Evolutionary conservation across 1,140 invertebrate species (phyloP).

Genomic region (Halesus radiatus): DNA sequence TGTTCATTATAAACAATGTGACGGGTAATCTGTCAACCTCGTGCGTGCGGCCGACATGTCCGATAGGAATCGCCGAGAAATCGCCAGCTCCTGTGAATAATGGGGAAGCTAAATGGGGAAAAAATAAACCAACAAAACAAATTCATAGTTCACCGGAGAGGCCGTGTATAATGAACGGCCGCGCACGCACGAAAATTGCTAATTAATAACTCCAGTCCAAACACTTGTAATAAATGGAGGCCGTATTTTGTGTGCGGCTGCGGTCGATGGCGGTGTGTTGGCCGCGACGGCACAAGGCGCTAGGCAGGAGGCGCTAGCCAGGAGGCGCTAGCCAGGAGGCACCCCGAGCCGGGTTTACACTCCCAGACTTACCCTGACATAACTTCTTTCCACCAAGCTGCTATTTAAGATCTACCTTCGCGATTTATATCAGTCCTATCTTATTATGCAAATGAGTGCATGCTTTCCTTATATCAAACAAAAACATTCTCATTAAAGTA

Average conservation of each 20-base stretch:
- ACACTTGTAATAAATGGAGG: slow-evolving; percentile 56
- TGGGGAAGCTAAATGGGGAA: slow-evolving; percentile 37
- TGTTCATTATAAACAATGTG: slow-evolving; percentile 57
- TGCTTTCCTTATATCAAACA: no score
- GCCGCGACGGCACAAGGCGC: background rate
- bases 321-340: background rate
- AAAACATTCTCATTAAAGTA: no score
- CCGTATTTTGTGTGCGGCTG: slow-evolving; percentile 33
- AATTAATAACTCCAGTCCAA: slow-evolving; percentile 59
- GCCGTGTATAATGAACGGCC: slow-evolving; percentile 55
- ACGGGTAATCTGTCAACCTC: slow-evolving; percentile 51
- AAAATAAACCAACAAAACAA: slow-evolving; percentile 57
- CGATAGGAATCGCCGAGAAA: slow-evolving; percentile 44
- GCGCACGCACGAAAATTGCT: slow-evolving; percentile 58
- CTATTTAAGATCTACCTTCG: no score
- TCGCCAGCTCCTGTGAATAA: slow-evolving; percentile 44
- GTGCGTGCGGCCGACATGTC: slow-evolving; percentile 36
- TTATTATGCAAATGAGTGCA: no score
- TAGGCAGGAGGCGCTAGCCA: background rate
- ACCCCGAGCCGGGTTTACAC: background rate
- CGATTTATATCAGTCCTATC: no score
- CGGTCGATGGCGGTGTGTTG: background rate
- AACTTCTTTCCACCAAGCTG: no score
- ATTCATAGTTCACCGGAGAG: slow-evolving; percentile 57
- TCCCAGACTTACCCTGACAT: background rate